A percentile compares a stretch with the other conserved stretches of the same genome.
Evolutionary conservation across 2,113 vertebrate species (phyloP).

Genomic region (Odontophorus gujanensis): DNA sequence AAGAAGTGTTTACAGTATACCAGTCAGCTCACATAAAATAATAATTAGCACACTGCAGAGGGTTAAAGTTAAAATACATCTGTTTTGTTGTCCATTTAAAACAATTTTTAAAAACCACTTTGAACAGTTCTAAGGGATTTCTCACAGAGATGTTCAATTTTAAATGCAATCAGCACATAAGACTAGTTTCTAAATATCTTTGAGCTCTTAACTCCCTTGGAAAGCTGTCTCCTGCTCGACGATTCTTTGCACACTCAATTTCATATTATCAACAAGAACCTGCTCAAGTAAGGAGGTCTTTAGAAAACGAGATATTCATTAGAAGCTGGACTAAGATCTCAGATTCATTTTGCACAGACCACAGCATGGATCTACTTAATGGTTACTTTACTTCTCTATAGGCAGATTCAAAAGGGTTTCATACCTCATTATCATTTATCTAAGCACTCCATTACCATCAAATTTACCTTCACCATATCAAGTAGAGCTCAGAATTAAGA

Average conservation of each 20-base stretch:
- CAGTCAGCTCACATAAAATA: background rate
- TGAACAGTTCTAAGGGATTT: background rate
- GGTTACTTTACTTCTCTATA: background rate
- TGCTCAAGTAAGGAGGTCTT: background rate
- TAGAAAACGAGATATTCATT: background rate
- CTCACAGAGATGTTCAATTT: background rate
- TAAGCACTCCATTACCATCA: background rate
- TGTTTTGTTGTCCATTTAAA: background rate
- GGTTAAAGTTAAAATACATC: background rate
- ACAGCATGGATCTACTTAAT: background rate
- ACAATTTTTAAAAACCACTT: background rate
- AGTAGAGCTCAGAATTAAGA: slow-evolving; percentile 8
- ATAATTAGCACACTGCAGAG: background rate
- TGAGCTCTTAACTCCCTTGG: background rate
- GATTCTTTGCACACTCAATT: background rate
- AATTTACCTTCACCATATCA: slow-evolving; percentile 12
- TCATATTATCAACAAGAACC: background rate
- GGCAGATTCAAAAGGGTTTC: background rate
- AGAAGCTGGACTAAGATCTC: background rate
- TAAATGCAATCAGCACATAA: background rate
- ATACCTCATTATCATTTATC: slow-evolving; percentile 31
- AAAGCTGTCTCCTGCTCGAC: background rate
- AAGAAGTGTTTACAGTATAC: background rate
- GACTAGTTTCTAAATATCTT: background rate
- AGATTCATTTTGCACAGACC: background rate